phyloP scores from a whole-genome alignment of 2,888 invertebrate genomes.

The Aleiodes alternator region DNA sequence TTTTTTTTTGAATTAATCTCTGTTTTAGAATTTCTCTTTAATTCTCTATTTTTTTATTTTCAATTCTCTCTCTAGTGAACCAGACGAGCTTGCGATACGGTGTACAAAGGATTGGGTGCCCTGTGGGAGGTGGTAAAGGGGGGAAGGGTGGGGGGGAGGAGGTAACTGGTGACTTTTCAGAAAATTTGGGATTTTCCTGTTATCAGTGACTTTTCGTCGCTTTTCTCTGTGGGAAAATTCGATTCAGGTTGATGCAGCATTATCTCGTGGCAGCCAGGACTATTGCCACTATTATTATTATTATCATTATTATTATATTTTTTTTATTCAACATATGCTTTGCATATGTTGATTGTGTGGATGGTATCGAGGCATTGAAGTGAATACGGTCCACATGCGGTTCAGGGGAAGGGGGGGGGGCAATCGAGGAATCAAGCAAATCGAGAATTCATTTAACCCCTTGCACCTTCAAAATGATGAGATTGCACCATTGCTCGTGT shows the following conservation, averaged over 20 bases:
- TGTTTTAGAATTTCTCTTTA: slow-evolving; percentile 53
- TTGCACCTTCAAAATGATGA: slow-evolving; percentile 24
- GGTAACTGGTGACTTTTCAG: slow-evolving; percentile 24
- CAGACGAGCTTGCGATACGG: slow-evolving; percentile 63
- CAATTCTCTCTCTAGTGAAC: slow-evolving; percentile 50
- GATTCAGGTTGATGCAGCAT: slow-evolving; percentile 36
- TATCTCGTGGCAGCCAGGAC: slow-evolving; percentile 32
- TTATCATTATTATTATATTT: neutral
- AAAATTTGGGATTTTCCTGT: slow-evolving; percentile 11
- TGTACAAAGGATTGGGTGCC: slow-evolving; percentile 50
- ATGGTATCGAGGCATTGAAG: slow-evolving; percentile 1
- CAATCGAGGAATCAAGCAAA: slow-evolving; percentile 34
- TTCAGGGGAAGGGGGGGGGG: neutral
- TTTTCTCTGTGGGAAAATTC: neutral
- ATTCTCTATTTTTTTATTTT: slow-evolving; percentile 23
- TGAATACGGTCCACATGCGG: slow-evolving; percentile 19
- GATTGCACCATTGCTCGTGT: slow-evolving; percentile 27
- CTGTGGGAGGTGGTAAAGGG: neutral
- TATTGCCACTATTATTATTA: slow-evolving; percentile 14
- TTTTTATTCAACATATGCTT: neutral
- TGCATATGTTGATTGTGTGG: slow-evolving; percentile 13
- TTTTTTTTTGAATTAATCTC: slow-evolving; percentile 48
- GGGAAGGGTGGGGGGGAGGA: slow-evolving; percentile 32
- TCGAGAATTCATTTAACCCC: slow-evolving; percentile 41
- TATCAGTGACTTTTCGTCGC: neutral